Percentiles rank a stretch among this genome's conserved stretches.
phyloP scores from a whole-genome alignment of 2,797 vertebrate species.

The Triplophysa bombifrons region DNA sequence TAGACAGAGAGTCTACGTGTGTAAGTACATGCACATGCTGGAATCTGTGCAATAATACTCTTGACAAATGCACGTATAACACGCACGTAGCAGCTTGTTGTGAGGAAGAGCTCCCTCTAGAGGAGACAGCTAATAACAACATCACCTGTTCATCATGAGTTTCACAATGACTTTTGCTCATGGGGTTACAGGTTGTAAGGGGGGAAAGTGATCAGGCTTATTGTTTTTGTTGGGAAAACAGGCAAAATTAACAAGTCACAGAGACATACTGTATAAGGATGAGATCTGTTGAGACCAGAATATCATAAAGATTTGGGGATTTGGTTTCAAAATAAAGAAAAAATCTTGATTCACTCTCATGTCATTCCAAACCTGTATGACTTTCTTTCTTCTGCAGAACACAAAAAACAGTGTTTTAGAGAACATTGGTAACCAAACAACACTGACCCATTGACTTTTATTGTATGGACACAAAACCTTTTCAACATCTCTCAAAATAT shows the following conservation, averaged over 20 bases:
- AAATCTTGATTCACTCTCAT: too few species aligned
- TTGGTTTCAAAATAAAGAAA: too few species aligned
- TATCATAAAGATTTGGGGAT: too few species aligned
- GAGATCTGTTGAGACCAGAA: background rate
- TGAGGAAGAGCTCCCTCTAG: conserved; percentile 34
- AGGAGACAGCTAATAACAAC: background rate
- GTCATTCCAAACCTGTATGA: too few species aligned
- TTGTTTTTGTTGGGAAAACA: too few species aligned
- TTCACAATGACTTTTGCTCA: background rate
- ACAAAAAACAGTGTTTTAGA: too few species aligned
- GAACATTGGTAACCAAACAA: too few species aligned
- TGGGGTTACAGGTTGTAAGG: background rate
- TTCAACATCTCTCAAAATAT: background rate
- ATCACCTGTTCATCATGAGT: background rate
- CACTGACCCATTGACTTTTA: too few species aligned
- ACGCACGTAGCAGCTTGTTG: background rate
- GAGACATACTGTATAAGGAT: background rate
- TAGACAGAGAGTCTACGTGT: conserved; percentile 1
- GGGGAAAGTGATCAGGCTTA: too few species aligned
- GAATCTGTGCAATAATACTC: background rate
- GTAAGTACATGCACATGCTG: conserved; percentile 20
- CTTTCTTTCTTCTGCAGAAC: too few species aligned
- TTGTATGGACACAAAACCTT: background rate
- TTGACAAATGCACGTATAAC: conserved; percentile 22
- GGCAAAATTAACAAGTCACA: too few species aligned